Base-by-base conservation (phyloP, 2,888 invertebrate genomes). In the Crepidodera aurea region DNA sequence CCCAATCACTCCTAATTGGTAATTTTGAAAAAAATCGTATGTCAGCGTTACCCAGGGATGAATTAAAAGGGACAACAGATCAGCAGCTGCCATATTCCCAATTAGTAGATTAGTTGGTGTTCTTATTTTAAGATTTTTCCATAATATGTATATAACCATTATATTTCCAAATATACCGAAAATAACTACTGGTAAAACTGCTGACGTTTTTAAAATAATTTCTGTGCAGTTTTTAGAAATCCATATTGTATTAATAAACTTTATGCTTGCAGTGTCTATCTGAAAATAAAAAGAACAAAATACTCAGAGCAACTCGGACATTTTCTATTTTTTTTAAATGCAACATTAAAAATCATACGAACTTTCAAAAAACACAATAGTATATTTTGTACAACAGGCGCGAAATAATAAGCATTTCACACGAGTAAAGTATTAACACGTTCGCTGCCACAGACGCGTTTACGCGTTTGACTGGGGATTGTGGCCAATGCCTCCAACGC, bases 41-140 rank as follows among this genome's bases (percentile, higher is more conserved):
- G 87, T 83, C 65, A 94, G 82, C 80, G 91, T 89, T 72, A 93
- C 87, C 86, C 89, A 89, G 0, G 93, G 91, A 55, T 91, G 90
- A 7, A 91, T 81, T 0, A 90, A 64, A 2, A 91, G 77, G 0
- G 88, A 88, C 1, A 87, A 73, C 13, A 90, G 79, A 77, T 93
- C 92, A 0, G 90, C 88, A 0, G 87, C 73, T 0, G 92, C 91
- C 87, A 92, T 86, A 72, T 92, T 93, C 37, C 87, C 88, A 19
- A 93, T 86, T 50, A 93, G 82, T 29, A 88, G 82, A 79, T 92
- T 92, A 10, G 90, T 90, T 0, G 90, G 86, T 0, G 88, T 87
- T 75, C 88, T 85, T 6, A 92, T 79, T 73, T 87, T 84, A 39
- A 84, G 85, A 76, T 88, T 87, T 64, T 83, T 84, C 2, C 84